Evolutionary conservation across 2,888 invertebrate genomes (phyloP), one percentile per base, ranked within the genome.

Genomic region (Melanophora roralis): DNA sequence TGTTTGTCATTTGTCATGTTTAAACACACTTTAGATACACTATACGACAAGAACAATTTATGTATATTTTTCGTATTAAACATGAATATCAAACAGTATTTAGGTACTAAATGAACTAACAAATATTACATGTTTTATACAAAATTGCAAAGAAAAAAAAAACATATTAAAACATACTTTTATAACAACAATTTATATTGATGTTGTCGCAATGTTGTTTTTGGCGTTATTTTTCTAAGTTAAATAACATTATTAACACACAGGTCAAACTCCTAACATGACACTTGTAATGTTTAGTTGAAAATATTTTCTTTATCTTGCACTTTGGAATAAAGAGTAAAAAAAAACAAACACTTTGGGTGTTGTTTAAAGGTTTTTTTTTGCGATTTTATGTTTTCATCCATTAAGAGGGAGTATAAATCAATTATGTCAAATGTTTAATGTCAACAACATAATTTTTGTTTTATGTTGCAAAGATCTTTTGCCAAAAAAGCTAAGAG

Each of bases 1-100:
- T 77, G 78, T 81, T 79, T 82, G 82, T 82, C 82, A 81, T 74
- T 79, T 79, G 76, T 73, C 82, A 80, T 80, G 79, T 80, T 76
- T 76, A 62, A 80, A 76, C 79, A 80, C 75, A 80, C 79, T 80
- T 80, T 51, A 72, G 55, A 75, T 75, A 79, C 71, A 74, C 55
- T 38, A 57, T 59, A 40, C 34, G 14, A 11, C 32, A 40, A 45
- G 21, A n/a, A n/a, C n/a, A n/a, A n/a, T n/a, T n/a, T n/a, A n/a
- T n/a, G n/a, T 6, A 27, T 27, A 27, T 6, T 27, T 27, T 27
- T n/a, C n/a, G n/a, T n/a, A n/a, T n/a, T n/a, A n/a, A n/a, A n/a
- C n/a, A n/a, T n/a, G n/a, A 57, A 49, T 69, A 67, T 80, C 16
- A 65, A 67, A 49, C 65, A 49, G 12, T 73, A 43, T 64, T 62